Percentiles rank a stretch among this genome's conserved stretches.
Conservation (phyloP, 2,797 vertebrate species). For the Ctenopoma multispine region DNA sequence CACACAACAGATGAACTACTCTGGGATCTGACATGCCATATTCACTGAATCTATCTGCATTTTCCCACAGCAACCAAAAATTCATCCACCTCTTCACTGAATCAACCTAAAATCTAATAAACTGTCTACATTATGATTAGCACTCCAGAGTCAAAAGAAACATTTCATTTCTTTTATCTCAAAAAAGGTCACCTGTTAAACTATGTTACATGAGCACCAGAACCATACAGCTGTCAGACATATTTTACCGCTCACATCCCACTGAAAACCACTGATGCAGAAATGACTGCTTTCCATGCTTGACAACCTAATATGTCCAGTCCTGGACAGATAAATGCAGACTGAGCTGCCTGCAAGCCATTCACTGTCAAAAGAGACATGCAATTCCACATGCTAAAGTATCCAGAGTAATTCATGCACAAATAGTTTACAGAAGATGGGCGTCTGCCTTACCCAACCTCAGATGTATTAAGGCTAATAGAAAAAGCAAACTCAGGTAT, state of each 20-base stretch:
- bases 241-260: background rate
- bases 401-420: conserved; percentile 35
- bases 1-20: background rate
- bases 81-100: background rate
- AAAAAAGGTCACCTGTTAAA: background rate
- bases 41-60: background rate
- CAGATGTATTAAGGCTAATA: background rate
- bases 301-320: conserved; percentile 19
- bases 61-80: background rate
- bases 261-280: conserved; percentile 30
- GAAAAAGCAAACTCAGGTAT: background rate
- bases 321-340: conserved; percentile 24
- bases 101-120: background rate
- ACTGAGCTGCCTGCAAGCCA: conserved; percentile 27
- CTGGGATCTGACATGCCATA: background rate
- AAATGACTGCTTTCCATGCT: conserved; percentile 38
- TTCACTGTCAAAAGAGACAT: conserved; percentile 44
- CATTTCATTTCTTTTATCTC: background rate
- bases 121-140: background rate
- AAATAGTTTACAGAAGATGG: background rate
- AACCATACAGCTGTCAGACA: conserved; percentile 13
- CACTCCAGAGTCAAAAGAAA: background rate
- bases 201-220: background rate
- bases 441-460: background rate
- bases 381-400: conserved; percentile 24